phyloP scores from a whole-genome alignment of 2,797 vertebrate genomes.

The Hippopotamyrus pictus region DNA sequence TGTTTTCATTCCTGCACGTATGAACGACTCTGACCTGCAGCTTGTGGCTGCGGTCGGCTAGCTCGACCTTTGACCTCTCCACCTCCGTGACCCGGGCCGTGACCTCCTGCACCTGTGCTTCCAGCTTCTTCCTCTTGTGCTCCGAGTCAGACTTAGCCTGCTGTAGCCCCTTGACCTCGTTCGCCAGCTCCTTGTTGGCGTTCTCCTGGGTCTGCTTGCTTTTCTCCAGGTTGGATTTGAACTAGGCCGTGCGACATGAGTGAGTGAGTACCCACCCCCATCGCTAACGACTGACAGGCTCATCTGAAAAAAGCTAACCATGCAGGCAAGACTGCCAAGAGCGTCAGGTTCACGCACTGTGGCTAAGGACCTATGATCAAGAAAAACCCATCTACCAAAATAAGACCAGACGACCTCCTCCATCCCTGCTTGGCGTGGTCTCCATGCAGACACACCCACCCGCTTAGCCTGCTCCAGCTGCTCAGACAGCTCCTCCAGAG shows the following conservation, averaged over 20 bases:
- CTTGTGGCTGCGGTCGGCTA: slow-evolving; percentile 78
- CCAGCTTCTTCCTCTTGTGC: slow-evolving; percentile 90
- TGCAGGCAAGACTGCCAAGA: not conserved
- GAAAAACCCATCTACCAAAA: not conserved
- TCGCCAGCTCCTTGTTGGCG: slow-evolving; percentile 84
- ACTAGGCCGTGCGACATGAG: slow-evolving; percentile 52
- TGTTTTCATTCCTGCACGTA: not conserved
- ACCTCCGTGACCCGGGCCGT: slow-evolving; percentile 74
- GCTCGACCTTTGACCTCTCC: slow-evolving; percentile 74
- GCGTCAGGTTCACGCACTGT: not conserved
- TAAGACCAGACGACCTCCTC: not conserved
- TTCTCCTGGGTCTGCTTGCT: slow-evolving; percentile 89
- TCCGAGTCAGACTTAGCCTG: slow-evolving; percentile 85
- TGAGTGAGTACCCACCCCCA: not conserved
- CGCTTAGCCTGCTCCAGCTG: slow-evolving; percentile 94
- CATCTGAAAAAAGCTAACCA: not conserved
- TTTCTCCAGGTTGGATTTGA: slow-evolving; percentile 90
- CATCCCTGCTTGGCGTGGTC: not conserved
- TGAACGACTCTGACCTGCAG: slow-evolving; percentile 67
- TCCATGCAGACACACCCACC: slow-evolving; percentile 56
- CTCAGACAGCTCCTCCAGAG: slow-evolving; percentile 86
- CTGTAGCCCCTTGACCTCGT: slow-evolving; percentile 85
- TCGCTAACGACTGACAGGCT: not conserved
- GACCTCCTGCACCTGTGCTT: slow-evolving; percentile 83
- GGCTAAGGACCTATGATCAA: not conserved